phyloP scores from a whole-genome alignment of 2,888 invertebrate species.

The Synergus laeviventris region DNA sequence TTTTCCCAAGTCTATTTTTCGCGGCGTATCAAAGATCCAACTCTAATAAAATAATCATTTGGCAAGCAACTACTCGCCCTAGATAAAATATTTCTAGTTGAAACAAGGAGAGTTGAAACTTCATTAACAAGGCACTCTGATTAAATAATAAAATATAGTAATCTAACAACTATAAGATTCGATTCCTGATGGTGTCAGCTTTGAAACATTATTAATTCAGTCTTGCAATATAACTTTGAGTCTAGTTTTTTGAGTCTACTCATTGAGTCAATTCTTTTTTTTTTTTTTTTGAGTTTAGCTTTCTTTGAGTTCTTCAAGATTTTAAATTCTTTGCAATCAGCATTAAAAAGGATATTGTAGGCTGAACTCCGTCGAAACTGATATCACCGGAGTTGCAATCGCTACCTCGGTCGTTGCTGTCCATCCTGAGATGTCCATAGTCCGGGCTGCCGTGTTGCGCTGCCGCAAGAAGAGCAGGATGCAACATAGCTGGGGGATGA shows the following conservation, averaged over 20 bases:
- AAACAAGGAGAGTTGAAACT: too few relatives aligned
- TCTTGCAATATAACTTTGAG: constrained; percentile 24
- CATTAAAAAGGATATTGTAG: constrained; percentile 95
- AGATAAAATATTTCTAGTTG: too few relatives aligned
- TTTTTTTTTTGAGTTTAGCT: background rate
- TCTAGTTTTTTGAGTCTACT: constrained; percentile 1
- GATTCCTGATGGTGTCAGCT: constrained; percentile 22
- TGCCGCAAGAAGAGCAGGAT: constrained; percentile 89
- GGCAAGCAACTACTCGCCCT: too few relatives aligned
- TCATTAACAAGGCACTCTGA: too few relatives aligned
- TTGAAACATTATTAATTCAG: constrained; percentile 12
- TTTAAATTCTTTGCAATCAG: constrained; percentile 47
- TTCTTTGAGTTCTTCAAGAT: background rate
- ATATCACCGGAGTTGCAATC: constrained; percentile 95
- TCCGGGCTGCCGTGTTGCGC: constrained; percentile 91
- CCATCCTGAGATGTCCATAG: constrained; percentile 87
- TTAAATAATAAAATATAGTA: background rate
- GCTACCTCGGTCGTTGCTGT: constrained; percentile 90
- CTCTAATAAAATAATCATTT: background rate
- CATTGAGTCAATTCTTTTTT: background rate
- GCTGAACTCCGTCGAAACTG: constrained; percentile 93
- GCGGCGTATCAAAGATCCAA: background rate
- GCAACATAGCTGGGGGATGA: constrained; percentile 90
- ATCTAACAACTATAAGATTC: background rate
- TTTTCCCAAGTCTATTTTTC: constrained; percentile 1